These are phyloP conservation scores for Dysmachus trigonus DNA, from an alignment of 2,888 invertebrate genomes.

Conservation along the genomic window DNA sequence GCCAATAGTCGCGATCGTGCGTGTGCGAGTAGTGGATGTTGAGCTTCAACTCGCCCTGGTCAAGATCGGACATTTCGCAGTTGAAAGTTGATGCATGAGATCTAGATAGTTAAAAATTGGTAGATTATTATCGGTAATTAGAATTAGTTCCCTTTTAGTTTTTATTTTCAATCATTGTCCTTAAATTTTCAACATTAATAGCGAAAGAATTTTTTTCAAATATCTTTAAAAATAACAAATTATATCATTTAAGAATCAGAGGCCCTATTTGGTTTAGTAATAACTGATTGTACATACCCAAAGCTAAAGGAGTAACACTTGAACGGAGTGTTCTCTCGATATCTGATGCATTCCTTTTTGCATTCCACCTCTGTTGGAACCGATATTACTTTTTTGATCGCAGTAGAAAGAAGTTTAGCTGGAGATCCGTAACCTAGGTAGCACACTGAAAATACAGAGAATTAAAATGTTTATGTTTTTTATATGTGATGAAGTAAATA, in stretches of 20 bases:
- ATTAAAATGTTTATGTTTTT: not conserved
- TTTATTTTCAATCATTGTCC: too few relatives aligned
- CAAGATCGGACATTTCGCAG: constrained; percentile 81
- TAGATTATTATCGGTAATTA: not conserved
- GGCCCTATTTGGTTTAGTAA: too few relatives aligned
- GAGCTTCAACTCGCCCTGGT: constrained; percentile 77
- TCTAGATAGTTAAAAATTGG: constrained; percentile 50
- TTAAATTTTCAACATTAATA: too few relatives aligned
- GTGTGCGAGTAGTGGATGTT: constrained; percentile 76
- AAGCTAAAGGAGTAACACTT: constrained; percentile 82
- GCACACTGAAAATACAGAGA: constrained; percentile 70
- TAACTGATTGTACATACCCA: constrained; percentile 63
- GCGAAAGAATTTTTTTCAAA: too few relatives aligned
- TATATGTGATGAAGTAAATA: too few relatives aligned
- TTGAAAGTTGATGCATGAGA: constrained; percentile 66
- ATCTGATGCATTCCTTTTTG: constrained; percentile 73
- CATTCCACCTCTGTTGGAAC: constrained; percentile 74
- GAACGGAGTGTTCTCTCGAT: constrained; percentile 68
- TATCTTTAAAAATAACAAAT: too few relatives aligned
- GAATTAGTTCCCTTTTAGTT: not conserved
- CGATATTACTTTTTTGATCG: constrained; percentile 73
- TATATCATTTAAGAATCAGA: too few relatives aligned
- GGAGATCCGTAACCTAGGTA: constrained; percentile 82
- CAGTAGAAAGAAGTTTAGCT: constrained; percentile 73
- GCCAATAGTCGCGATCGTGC: constrained; percentile 72